These are phyloP conservation scores for Eleginops maclovinus DNA, from an alignment of 2,113 vertebrate genomes.

Conservation along the genomic window DNA sequence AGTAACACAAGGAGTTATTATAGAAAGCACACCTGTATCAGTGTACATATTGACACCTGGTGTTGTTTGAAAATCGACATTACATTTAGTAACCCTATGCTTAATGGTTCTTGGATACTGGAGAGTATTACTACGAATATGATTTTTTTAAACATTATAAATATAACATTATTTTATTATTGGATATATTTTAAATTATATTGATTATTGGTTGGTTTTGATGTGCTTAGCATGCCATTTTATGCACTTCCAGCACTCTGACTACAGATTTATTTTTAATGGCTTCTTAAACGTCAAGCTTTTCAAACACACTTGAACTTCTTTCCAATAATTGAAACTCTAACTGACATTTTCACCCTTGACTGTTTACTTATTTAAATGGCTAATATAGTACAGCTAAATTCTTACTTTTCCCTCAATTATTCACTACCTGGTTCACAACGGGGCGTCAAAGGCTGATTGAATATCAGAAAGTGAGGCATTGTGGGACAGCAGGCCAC, in stretches of 20 bases:
- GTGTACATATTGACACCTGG: not conserved
- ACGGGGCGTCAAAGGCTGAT: conserved; percentile 55
- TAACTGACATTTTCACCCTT: conserved; percentile 67
- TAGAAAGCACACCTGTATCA: conserved; percentile 2
- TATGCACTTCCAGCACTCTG: not conserved
- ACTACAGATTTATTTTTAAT: conserved; percentile 18
- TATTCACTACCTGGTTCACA: conserved; percentile 73
- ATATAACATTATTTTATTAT: not conserved
- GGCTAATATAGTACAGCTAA: conserved; percentile 64
- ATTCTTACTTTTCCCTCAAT: conserved; percentile 66
- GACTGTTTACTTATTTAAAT: conserved; percentile 74
- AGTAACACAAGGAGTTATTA: not conserved
- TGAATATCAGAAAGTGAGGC: conserved; percentile 68
- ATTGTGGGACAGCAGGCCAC: conserved; percentile 59
- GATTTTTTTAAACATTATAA: too few species aligned
- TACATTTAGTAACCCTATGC: not conserved
- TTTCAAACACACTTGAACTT: conserved; percentile 48
- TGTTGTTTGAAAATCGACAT: not conserved
- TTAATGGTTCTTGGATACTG: not conserved
- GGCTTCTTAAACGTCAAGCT: conserved; percentile 42
- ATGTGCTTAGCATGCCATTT: not conserved
- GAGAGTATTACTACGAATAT: not conserved
- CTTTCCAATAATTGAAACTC: conserved; percentile 56
- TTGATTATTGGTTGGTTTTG: not conserved
- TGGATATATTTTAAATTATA: too few species aligned